Base-by-base conservation (phyloP, 1,140 invertebrate species). In the Homarus americanus region DNA sequence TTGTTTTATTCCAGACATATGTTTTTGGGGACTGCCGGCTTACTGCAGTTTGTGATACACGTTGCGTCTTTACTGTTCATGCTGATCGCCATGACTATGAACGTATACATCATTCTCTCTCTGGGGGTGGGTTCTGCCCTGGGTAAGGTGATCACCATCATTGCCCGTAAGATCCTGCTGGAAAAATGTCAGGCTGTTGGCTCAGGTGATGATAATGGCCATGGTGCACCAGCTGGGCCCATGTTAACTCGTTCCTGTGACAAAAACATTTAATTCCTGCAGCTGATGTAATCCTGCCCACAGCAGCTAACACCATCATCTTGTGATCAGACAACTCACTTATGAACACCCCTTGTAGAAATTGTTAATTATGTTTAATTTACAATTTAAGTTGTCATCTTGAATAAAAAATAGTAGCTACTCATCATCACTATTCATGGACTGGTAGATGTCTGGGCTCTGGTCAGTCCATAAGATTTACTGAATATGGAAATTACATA, bases 11-110 rank as follows among this genome's bases (percentile, higher is more conserved):
- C 2, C 91, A 92, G 82, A 17, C 40, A 63, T 4, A 3, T 85
- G 53, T 72, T 32, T 1, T 40, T 76, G 87, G 87, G 34, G 1
- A 41, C 17, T 24, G 58, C 79, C 1, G 87, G 87, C 38, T 0
- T 86, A n/a, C 53, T 92, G 32, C 87, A 92, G n/a, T 53, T 86
- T 7, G 15, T 92, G 7, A 80, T 78, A 44, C 90, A 92, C 82
- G 41, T 90, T 15, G 40, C 76, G 0, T 40, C 86, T 15, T 90
- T 87, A 1, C 73, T 88, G 10, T 75, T 92, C n/a, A 92, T 92
- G 91, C 91, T 92, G 36, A 85, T 92, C 32, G 88, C 91, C 28
- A 92, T 92, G 91, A 92, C 91, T 15, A 89, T 92, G 87, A 92
- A 92, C 91, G 73, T 92, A 28, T 92, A 90, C 75, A 36, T 92